Evolutionary conservation across 2,888 invertebrate species (phyloP), one percentile per base, ranked within the genome.

Genomic region (Lacanobia wlatinum): DNA sequence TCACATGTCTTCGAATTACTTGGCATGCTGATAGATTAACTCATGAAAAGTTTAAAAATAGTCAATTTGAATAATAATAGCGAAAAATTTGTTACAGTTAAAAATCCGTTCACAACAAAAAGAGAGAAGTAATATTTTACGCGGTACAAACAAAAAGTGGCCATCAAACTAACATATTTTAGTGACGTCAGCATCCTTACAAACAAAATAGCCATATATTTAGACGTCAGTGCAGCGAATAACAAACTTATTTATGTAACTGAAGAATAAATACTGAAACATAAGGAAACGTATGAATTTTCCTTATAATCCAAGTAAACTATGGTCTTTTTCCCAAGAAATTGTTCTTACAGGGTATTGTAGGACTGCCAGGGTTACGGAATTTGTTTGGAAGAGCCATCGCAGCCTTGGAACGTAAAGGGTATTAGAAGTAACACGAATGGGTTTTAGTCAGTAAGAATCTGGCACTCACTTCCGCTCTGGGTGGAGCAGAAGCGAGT

Each of bases 111-210:
- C 14, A 12, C 5, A 53, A 53, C n/a, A 68, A 21, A 76, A 52
- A 52, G 28, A 67, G 21, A 23, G 48, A 43, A 68, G 50, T 77
- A 62, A 82, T 77, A 70, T 58, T 56, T 81, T 34, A 69, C 16
- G 8, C 40, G 34, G 1, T 10, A 10, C 18, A 50, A 56, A 79
- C 77, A 79, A 79, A 81, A 76, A 60, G 28, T 67, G 28, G 48
- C 34, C 56, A 62, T 70, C 14, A 59, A 56, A 61, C 55, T 76
- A 64, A 64, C 70, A 59, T 58, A 66, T 64, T 65, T 55, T 14
- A 14, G 48, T 64, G 66, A 67, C 60, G 60, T 56, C 55, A 58
- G 55, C 10, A 6, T 2, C 12, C 46, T 64, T 50, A 52, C 21
- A 34, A 23, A 63, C 14, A 40, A 23, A 75, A 58, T 10, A 16